phyloP scores from a whole-genome alignment of 2,113 vertebrate genomes.

The Bos taurus region DNA sequence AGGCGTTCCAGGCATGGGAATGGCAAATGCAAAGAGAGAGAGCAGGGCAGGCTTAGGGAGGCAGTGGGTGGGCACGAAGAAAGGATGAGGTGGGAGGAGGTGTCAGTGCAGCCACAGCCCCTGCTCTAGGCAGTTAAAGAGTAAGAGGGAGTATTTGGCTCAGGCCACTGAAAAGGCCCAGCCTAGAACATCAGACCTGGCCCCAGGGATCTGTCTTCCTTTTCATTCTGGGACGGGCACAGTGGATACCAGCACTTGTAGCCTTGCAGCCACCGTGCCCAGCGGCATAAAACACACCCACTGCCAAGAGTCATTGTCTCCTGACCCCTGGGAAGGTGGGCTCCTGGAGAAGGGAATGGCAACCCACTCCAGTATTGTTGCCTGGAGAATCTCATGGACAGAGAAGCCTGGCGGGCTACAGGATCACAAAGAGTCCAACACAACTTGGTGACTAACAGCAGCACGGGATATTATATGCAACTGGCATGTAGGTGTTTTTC shows the following conservation, averaged over 20 bases:
- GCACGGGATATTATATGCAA: not conserved
- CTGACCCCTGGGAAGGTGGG: not conserved
- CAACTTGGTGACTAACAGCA: not conserved
- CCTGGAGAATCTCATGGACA: not conserved
- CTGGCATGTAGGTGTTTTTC: not conserved
- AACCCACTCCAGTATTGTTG: not conserved
- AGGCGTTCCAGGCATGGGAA: not conserved
- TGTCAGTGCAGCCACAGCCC: not conserved
- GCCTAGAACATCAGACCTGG: not conserved
- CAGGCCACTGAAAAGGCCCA: not conserved
- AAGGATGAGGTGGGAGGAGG: not conserved
- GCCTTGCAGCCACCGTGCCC: not conserved
- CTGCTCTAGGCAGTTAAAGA: not conserved
- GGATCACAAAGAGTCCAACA: not conserved
- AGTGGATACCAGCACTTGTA: not conserved
- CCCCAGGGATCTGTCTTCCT: not conserved
- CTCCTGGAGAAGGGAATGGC: not conserved
- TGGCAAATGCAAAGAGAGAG: not conserved
- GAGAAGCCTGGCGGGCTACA: not conserved
- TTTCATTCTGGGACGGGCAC: not conserved
- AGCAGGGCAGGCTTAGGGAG: not conserved
- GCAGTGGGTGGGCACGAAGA: rapidly evolving
- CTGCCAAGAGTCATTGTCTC: not conserved
- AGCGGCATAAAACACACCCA: not conserved
- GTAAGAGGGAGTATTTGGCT: not conserved